Conservation (phyloP, 2,113 vertebrate genomes). For the Corythaixoides concolor region DNA sequence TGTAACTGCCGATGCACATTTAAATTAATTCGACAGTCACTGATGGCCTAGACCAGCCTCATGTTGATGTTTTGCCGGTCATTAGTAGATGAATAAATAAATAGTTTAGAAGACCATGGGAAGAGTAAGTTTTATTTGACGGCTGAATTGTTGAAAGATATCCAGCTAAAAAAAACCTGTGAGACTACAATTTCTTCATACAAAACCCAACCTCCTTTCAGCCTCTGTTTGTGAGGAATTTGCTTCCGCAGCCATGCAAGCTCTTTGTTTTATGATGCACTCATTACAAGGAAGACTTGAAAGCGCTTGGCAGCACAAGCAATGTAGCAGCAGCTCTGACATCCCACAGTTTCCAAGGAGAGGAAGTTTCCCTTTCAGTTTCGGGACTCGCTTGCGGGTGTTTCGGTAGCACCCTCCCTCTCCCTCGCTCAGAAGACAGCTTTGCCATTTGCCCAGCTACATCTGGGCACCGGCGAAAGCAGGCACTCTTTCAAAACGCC, state of each 20-base stretch:
- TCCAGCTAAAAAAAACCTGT: not conserved
- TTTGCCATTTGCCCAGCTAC: not conserved
- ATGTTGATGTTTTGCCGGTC: not conserved
- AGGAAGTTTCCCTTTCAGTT: not conserved
- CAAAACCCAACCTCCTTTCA: not conserved
- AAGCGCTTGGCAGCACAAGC: not conserved
- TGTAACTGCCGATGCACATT: not conserved
- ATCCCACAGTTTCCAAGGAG: not conserved
- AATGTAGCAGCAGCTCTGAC: not conserved
- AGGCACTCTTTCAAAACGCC: rapidly evolving
- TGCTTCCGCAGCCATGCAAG: not conserved
- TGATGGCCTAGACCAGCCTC: not conserved
- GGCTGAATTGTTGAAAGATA: not conserved
- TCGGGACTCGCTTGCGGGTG: rapidly evolving
- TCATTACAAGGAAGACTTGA: not conserved
- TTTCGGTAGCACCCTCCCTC: not conserved
- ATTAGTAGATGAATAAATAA: not conserved
- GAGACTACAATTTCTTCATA: not conserved
- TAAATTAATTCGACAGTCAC: not conserved
- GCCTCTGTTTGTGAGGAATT: not conserved
- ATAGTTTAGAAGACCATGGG: not conserved
- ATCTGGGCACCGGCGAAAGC: rapidly evolving
- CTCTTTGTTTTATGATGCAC: not conserved
- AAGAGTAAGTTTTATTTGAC: not conserved
- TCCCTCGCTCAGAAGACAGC: not conserved